phyloP scores from a whole-genome alignment of 1,140 invertebrate species.

The Physella acuta region DNA sequence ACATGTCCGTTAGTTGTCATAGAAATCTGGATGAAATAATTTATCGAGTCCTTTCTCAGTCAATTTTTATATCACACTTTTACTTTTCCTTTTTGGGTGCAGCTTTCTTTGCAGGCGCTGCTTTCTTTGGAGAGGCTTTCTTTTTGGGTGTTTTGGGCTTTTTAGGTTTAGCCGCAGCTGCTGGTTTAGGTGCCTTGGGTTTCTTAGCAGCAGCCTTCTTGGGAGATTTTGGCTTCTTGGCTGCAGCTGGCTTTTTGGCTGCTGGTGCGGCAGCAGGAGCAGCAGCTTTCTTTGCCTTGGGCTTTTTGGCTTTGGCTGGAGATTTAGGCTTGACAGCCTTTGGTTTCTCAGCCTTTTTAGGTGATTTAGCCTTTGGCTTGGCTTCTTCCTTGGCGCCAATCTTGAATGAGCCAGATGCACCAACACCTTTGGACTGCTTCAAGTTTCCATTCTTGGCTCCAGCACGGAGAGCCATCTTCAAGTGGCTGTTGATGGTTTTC shows the following conservation, averaged over 20 bases:
- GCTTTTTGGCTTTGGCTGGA: constrained; percentile 29
- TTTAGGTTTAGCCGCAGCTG: constrained; percentile 17
- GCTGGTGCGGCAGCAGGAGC: constrained; percentile 20
- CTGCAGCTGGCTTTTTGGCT: constrained; percentile 13
- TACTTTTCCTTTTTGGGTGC: constrained; percentile 19
- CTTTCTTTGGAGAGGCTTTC: constrained; percentile 23
- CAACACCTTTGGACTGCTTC: constrained; percentile 51
- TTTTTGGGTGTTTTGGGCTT: constrained; percentile 19
- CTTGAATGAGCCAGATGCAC: constrained; percentile 53
- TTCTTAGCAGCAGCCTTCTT: constrained; percentile 15
- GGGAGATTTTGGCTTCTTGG: neutral
- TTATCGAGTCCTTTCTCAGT: constrained; percentile 13
- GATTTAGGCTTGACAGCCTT: constrained; percentile 31
- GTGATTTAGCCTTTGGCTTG: constrained; percentile 22
- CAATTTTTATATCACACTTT: neutral
- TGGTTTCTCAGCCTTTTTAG: constrained; percentile 30
- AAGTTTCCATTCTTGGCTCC: constrained; percentile 46
- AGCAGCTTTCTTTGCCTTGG: constrained; percentile 27
- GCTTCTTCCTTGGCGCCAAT: constrained; percentile 35
- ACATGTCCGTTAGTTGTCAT: too few species aligned
- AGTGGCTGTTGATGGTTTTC: constrained; percentile 46
- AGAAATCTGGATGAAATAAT: too few species aligned
- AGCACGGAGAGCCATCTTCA: constrained; percentile 46
- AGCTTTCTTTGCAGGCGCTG: constrained; percentile 23
- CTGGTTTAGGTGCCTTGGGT: constrained; percentile 22